phyloP scores from a whole-genome alignment of 2,888 invertebrate genomes.

The Eretmocerus hayati region DNA sequence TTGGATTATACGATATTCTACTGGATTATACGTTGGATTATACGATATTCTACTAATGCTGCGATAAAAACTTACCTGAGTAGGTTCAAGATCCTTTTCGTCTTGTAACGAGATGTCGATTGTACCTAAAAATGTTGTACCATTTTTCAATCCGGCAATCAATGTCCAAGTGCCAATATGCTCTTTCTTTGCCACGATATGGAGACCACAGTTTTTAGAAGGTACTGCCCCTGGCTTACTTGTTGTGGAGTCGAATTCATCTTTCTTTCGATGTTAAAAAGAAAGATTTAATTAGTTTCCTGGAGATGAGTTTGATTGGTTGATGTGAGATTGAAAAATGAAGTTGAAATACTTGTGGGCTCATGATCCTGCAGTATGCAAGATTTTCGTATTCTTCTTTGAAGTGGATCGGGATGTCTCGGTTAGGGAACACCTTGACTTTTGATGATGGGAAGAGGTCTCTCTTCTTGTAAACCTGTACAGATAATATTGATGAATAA shows the following conservation, averaged over 20 bases:
- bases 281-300: background rate
- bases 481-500: background rate
- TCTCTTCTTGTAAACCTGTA: constrained; percentile 5
- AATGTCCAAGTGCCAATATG: constrained; percentile 16
- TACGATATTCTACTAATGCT: too few relatives aligned
- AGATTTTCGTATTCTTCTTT: constrained; percentile 9
- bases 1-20: too few relatives aligned
- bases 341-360: constrained; percentile 10
- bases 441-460: background rate
- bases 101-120: constrained; percentile 3
- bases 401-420: constrained; percentile 6
- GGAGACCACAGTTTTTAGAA: constrained; percentile 13
- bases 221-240: background rate
- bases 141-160: constrained; percentile 14
- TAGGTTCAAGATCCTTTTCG: background rate
- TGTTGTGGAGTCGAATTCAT: background rate
- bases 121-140: background rate
- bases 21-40: too few relatives aligned
- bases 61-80: constrained; percentile 6
- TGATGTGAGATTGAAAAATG: too few relatives aligned
- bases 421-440: constrained; percentile 1
- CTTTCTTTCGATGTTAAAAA: too few relatives aligned
- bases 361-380: constrained; percentile 4
- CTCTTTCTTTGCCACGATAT: constrained; percentile 3
- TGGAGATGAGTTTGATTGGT: background rate